These are phyloP conservation scores for Amphipoea oculea DNA, from an alignment of 2,888 invertebrate species.

Conservation along the genomic window DNA sequence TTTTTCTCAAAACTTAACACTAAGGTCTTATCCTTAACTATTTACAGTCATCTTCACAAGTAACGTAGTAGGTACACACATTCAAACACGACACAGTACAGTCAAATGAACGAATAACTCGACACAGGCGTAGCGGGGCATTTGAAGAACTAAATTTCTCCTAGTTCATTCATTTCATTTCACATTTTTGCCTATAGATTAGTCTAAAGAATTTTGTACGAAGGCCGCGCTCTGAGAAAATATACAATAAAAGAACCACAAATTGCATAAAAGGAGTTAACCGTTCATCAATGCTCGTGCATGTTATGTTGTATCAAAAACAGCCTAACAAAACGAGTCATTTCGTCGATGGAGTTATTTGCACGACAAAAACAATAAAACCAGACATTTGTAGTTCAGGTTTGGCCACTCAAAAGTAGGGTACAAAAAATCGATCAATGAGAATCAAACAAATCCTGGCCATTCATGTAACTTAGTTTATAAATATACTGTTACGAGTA, in stretches of 20 bases:
- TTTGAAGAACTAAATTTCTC: neutral
- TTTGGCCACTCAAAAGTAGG: neutral
- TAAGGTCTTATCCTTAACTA: conserved; percentile 38
- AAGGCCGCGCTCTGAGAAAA: neutral
- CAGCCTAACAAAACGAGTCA: neutral
- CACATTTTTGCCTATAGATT: neutral
- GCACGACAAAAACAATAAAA: neutral
- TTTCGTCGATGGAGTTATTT: neutral
- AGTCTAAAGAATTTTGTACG: neutral
- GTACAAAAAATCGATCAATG: neutral
- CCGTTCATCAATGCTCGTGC: neutral
- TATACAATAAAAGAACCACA: neutral
- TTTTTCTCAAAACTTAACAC: conserved; percentile 43
- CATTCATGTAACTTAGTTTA: neutral
- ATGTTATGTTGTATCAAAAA: neutral
- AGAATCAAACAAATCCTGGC: neutral
- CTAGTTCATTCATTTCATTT: neutral
- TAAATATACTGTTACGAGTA: neutral
- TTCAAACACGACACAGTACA: conserved; percentile 14
- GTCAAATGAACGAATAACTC: conserved; percentile 9
- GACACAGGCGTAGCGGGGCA: neutral
- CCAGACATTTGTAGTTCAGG: neutral
- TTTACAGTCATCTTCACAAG: conserved; percentile 44
- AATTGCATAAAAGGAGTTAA: neutral
- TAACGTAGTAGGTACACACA: neutral